Base-by-base conservation (phyloP, 2,113 vertebrate genomes). In the Dolichotis patagonum region DNA sequence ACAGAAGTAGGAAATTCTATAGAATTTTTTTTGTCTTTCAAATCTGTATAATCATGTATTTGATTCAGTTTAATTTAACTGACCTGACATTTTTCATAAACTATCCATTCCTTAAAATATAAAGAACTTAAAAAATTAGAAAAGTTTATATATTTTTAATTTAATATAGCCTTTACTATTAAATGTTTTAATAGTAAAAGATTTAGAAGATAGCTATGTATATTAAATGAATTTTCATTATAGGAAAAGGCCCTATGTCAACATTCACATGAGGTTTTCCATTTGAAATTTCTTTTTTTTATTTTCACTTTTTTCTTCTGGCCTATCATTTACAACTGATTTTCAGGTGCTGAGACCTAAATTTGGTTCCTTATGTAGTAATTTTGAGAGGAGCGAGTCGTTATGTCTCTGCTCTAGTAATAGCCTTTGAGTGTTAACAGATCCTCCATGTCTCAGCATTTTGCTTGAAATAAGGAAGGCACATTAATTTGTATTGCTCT, bases 11-110 rank as follows among this genome's bases (percentile, higher is more conserved):
- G 46, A 69, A 88, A 62, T 62, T 78, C 8, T 69, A 28, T 60
- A 14, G 35, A 46, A 63, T 62, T 91, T 88, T 62, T 71, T 86
- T 94, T 85, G 28, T 63, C 38, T 90, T 92, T 49, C 52, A 87
- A 67, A 19, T 84, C 2, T 63, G 0, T 56, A 32, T 77, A 87
- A 26, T 16, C 3, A 2, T 95, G 63, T 20, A 35, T 56, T 81
- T 35, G 52, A 35, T 67, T 8, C 35, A 5, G 11, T 3, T 80
- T 87, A 35, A 63, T 17, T 49, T n/a, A 90, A 43, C 3, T 35
- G 24, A 71, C 12, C 2, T 87, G 35, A 84, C 3, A 60, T 92
- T 82, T 96, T 1, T 80, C 28, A 58, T 32, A 26, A 5, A 35
- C 1, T 38, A 0, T 49, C 1, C 1, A 19, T 56, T 7, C 58